phyloP scores from a whole-genome alignment of 92 coral and sea anemone species.

The Paramuricea clavata region DNA sequence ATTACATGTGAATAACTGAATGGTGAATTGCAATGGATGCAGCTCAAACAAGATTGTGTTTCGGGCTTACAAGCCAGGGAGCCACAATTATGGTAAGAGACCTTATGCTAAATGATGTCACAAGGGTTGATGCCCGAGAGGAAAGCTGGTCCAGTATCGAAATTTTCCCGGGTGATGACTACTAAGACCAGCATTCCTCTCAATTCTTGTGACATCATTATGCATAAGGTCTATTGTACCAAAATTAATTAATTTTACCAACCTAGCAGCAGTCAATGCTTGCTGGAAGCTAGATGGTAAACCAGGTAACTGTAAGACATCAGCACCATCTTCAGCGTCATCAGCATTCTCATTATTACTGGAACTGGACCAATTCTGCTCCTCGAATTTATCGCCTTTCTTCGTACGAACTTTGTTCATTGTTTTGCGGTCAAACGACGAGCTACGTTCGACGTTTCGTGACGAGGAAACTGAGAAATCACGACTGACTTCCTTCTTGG shows the following conservation, averaged over 20 bases:
- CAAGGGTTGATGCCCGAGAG: too few species aligned
- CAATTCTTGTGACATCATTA: too few species aligned
- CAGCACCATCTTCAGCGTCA: not conserved
- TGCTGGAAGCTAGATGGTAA: constrained; percentile 29
- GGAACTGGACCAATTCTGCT: constrained; percentile 28
- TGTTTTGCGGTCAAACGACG: constrained; percentile 31
- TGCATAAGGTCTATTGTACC: too few species aligned
- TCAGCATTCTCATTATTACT: not conserved
- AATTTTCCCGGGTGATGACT: too few species aligned
- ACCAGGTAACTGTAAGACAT: not conserved
- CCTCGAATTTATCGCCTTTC: constrained; percentile 45
- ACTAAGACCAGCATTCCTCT: too few species aligned
- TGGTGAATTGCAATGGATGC: not conserved
- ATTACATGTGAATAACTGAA: too few species aligned
- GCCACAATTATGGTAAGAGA: not conserved
- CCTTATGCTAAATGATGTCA: too few species aligned
- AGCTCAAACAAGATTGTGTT: not conserved
- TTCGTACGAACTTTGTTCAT: constrained; percentile 46
- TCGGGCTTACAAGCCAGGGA: not conserved
- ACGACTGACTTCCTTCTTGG: constrained; percentile 34
- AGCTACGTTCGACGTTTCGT: constrained; percentile 38
- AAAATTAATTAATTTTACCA: not conserved
- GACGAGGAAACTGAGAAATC: constrained; percentile 35
- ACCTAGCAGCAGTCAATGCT: constrained; percentile 37
- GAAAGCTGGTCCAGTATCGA: too few species aligned